Evolutionary conservation across 2,888 invertebrate genomes (phyloP), one percentile per base, ranked within the genome.

Genomic region (Crocallis elinguaria): DNA sequence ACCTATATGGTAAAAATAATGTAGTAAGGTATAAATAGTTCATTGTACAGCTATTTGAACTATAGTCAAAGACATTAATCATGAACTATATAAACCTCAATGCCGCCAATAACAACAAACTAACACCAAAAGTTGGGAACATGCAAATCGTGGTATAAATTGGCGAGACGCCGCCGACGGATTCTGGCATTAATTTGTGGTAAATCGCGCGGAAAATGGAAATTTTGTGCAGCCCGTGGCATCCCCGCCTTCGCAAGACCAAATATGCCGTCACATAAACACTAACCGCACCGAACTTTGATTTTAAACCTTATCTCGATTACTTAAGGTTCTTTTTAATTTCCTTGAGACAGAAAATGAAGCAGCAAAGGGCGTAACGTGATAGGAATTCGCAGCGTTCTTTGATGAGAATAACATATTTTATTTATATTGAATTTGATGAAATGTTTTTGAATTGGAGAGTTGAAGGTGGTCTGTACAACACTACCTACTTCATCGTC

Each of bases 191-290:
- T 90, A 89, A 90, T 90, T 90, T 90, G 88, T 76, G 84, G 86
- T 79, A 88, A 90, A 89, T 90, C 88, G 88, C 71, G 85, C 76
- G 86, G 90, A 90, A 90, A 90, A 89, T 90, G 86, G 88, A 88
- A 90, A 90, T 88, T 90, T 88, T 88, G 88, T 88, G 88, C 90
- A 88, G 82, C 86, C 86, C 74, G 81, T 74, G 79, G 84, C 83
- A 78, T 76, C 79, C 72, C 46, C 35, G 37, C 32, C 38, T 42
- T 72, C 63, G 64, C 59, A 60, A 82, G 76, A 42, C 53, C 42
- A 38, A 53, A 53, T 48, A 53, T 48, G 53, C 42, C 71, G 64
- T 70, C 50, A 62, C 44, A 29, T 52, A 67, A 58, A 62, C 54
- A 65, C 49, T 39, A 41, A 35, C 17, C 49, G 21, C 32, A 9